Percentiles rank a stretch among this genome's conserved stretches.
Evolutionary conservation across 2,888 invertebrate species (phyloP).

Genomic region (Lithophane semibrunnea): DNA sequence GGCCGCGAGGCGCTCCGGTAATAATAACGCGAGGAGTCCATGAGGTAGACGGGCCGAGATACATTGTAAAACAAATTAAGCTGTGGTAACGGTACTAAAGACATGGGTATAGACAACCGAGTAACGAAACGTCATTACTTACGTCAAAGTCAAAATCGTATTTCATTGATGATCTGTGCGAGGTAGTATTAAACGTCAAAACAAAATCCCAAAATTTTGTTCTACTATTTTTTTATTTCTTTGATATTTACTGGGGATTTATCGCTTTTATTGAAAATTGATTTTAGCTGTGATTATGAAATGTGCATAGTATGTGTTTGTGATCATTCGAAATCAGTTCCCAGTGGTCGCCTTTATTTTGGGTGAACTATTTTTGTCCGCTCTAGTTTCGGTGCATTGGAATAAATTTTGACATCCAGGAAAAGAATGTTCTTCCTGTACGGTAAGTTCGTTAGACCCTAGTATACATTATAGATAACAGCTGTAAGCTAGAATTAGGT

Average conservation of each 20-base stretch:
- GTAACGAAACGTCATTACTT: conserved; percentile 33
- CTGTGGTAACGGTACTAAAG: no score
- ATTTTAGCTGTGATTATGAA: conserved; percentile 53
- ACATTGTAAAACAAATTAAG: not conserved
- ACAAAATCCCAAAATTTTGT: conserved; percentile 83
- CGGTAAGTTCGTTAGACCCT: conserved; percentile 77
- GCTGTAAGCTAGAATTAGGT: conserved; percentile 63
- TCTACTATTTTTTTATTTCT: conserved; percentile 74
- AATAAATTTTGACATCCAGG: conserved; percentile 88
- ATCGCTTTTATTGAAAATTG: conserved; percentile 51
- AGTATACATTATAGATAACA: conserved; percentile 56
- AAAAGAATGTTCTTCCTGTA: conserved; percentile 87
- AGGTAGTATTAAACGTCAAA: conserved; percentile 81
- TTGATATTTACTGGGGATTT: conserved; percentile 58
- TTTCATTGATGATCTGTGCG: conserved; percentile 60
- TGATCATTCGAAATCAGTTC: conserved; percentile 52
- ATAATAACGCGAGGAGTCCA: not conserved
- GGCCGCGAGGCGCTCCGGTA: not conserved
- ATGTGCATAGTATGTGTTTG: conserved; percentile 57
- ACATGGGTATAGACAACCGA: conserved; percentile 8
- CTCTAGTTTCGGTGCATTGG: conserved; percentile 88
- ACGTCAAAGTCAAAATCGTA: conserved; percentile 52
- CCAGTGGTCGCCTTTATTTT: conserved; percentile 80
- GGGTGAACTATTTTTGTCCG: conserved; percentile 90
- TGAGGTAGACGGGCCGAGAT: no score